A percentile compares a stretch with the other conserved stretches of the same genome.
These are phyloP conservation scores for Phrynocephalus versicolor DNA, from an alignment of 2,113 vertebrate species.

Conservation along the genomic window DNA sequence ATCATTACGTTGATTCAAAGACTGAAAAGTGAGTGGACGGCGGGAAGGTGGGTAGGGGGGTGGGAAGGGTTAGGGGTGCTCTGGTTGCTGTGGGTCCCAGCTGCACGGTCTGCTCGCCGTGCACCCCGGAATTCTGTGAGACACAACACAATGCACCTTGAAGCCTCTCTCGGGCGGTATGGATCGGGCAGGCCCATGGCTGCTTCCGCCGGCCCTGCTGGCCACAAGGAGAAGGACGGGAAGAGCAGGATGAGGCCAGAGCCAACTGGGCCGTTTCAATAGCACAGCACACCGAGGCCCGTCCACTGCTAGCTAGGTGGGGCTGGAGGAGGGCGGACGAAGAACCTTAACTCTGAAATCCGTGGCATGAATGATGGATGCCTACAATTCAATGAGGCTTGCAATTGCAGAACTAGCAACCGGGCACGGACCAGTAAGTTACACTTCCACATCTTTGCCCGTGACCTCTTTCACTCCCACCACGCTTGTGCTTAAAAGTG, in stretches of 20 bases:
- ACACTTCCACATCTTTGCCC: neutral
- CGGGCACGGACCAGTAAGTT: slow-evolving; percentile 48
- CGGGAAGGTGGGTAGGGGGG: fast-evolving
- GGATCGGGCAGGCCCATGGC: neutral
- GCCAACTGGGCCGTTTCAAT: slow-evolving; percentile 35
- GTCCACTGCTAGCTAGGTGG: slow-evolving; percentile 13
- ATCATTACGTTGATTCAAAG: neutral
- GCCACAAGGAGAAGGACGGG: fast-evolving
- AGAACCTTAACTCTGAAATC: slow-evolving; percentile 23
- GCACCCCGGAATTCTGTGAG: neutral
- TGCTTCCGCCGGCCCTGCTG: too few species aligned
- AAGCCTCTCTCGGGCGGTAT: neutral
- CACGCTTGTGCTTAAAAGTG: neutral
- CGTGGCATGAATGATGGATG: slow-evolving; percentile 40
- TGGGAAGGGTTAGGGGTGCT: neutral
- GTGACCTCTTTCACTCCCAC: slow-evolving; percentile 3
- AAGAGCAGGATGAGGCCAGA: neutral
- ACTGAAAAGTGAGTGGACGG: neutral
- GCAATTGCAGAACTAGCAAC: slow-evolving; percentile 60
- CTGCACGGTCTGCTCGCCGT: too few species aligned
- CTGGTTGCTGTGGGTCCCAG: neutral
- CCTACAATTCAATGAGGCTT: slow-evolving; percentile 54
- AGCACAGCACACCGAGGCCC: slow-evolving; percentile 26
- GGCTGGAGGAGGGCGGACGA: fast-evolving
- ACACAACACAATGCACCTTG: too few species aligned